Conservation (phyloP, 2,113 vertebrate species). For the Tragelaphus strepsiceros region DNA sequence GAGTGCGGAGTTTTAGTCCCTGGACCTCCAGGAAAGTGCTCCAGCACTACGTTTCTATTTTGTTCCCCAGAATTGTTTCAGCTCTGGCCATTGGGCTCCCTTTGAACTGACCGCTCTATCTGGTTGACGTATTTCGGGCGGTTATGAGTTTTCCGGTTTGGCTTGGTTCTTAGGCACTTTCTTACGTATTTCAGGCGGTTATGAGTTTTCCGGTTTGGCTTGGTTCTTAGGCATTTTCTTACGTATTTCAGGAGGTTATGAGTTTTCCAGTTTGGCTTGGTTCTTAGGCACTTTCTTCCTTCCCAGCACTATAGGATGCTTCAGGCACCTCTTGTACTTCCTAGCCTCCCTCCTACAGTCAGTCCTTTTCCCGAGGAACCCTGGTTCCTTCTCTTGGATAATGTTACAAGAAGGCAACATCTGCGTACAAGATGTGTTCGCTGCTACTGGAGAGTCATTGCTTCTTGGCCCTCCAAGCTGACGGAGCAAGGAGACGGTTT, state of each 20-base stretch:
- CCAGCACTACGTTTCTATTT: accelerated
- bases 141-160: background rate
- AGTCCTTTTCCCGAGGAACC: background rate
- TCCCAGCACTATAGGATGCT: background rate
- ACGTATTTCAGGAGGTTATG: background rate
- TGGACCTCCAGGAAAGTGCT: background rate
- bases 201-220: background rate
- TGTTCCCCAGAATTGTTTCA: background rate
- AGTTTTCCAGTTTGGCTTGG: background rate
- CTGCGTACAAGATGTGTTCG: accelerated
- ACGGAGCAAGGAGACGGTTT: accelerated
- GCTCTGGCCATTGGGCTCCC: accelerated
- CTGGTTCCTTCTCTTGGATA: background rate
- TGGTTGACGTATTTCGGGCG: accelerated
- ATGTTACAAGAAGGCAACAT: background rate
- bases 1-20: background rate
- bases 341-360: background rate
- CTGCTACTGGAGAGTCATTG: accelerated
- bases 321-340: too few relatives aligned
- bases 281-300: background rate
- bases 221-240: background rate
- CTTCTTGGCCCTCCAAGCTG: accelerated
- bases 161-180: background rate
- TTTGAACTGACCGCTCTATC: too few relatives aligned
- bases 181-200: background rate